Evolutionary conservation across 2,797 vertebrate species (phyloP).

Genomic region (Clarias laeviceps): DNA sequence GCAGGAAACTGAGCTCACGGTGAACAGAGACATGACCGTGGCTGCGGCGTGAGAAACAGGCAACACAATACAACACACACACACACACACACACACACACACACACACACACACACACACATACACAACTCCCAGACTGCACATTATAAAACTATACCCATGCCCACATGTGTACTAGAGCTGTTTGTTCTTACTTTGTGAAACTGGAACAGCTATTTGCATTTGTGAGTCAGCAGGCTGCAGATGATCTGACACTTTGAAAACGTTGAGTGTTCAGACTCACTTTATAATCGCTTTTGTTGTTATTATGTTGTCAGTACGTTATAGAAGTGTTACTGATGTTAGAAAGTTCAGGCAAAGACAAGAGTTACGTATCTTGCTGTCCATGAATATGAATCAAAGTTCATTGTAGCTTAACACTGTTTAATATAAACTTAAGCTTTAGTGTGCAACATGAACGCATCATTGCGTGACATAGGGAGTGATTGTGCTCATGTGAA

Average conservation of each 20-base stretch:
- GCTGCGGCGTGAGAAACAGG: conserved; percentile 58
- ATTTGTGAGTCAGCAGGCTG: neutral
- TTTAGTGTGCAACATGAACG: neutral
- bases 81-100: conserved; percentile 29
- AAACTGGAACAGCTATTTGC: neutral
- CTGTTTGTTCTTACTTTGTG: neutral
- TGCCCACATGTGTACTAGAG: neutral
- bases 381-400: neutral
- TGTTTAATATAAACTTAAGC: neutral
- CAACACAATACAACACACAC: conserved; percentile 43
- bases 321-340: neutral
- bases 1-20: conserved; percentile 58
- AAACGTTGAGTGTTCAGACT: neutral
- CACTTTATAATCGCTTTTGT: neutral
- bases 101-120: conserved; percentile 21
- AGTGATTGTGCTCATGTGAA: neutral
- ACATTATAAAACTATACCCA: neutral
- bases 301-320: neutral
- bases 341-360: neutral
- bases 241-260: neutral
- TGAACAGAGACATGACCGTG: conserved; percentile 49
- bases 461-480: neutral
- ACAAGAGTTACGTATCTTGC: too few species aligned
- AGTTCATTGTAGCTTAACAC: too few species aligned
- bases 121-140: conserved; percentile 12